Base-by-base conservation (phyloP, 2,113 vertebrate species). In the Pardalotus punctatus region DNA sequence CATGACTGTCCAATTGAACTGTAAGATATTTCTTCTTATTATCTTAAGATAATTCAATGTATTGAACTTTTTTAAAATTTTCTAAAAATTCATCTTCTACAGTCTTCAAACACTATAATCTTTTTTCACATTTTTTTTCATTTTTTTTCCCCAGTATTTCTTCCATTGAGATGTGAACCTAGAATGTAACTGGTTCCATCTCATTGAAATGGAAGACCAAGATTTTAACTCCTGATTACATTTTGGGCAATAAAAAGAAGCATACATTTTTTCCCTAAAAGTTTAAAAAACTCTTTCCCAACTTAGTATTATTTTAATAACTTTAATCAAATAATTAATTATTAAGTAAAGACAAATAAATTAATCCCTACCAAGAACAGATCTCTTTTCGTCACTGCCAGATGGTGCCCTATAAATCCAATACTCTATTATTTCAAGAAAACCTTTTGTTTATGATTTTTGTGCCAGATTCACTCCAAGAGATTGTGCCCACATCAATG, bases 381-480 rank as follows among this genome's bases (percentile, higher is more conserved):
- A 70, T 85, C 50, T 89, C 53, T 71, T 50, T 85, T 80, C n/a
- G 70, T 47, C 74, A 65, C 45, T 90, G 58, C 45, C 89, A 96
- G 81, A 94, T 87, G 90, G 78, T 88, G 62, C 36, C 81, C 81
- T 85, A 90, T 94, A 94, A 90, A 87, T 80, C 80, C 70, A 95
- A 51, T 82, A 87, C 35, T 80, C 78, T 65, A 45, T 73, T 69
- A 87, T 93, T 93, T 77, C 36, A 93, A 43, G n/a, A 90, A 79
- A 83, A 61, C 35, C 50, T 91, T 94, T 94, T 94, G 71, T 90
- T 96, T 95, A 80, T 62, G 51, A 65, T 90, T 96, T 65, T 78
- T 56, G 24, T 86, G 78, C 74, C 79, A 90, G 85, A 50, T 86
- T 90, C 27, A 77, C 24, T 70, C 25, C 38, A 80, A 35, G 50